Percentiles rank a stretch among this genome's conserved stretches.
These are phyloP conservation scores for Potamilus streckersoni DNA, from an alignment of 1,140 invertebrate species.

Conservation along the genomic window DNA sequence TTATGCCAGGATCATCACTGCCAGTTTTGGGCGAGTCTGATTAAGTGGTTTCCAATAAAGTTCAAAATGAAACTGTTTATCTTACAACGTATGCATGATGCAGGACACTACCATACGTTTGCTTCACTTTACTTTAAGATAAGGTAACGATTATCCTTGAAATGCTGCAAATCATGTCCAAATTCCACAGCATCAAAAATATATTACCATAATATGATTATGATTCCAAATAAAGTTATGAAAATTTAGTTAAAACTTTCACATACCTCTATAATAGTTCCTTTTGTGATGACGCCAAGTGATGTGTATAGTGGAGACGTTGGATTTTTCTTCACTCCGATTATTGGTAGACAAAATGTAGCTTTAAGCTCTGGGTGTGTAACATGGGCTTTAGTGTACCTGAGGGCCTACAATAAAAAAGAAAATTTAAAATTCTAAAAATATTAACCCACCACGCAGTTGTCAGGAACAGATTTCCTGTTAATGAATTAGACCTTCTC, in stretches of 20 bases:
- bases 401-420: conserved; percentile 56
- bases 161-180: not conserved
- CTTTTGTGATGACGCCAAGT: conserved; percentile 98
- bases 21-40: no score
- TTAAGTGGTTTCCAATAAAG: no score
- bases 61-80: no score
- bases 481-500: not conserved
- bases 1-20: no score
- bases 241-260: not conserved
- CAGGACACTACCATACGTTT: no score
- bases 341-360: conserved; percentile 98
- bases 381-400: conserved; percentile 88
- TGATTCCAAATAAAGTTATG: not conserved
- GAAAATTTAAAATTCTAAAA: not conserved
- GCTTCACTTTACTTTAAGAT: no score
- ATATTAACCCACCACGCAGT: not conserved
- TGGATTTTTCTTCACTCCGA: conserved; percentile 99
- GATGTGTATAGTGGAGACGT: conserved; percentile 97
- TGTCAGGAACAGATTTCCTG: not conserved
- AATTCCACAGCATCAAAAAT: not conserved
- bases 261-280: conserved; percentile 67
- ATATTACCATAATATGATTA: not conserved
- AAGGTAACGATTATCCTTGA: no score
- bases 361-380: conserved; percentile 99
- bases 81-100: no score